Evolutionary conservation across 1,140 invertebrate genomes (phyloP), one percentile per base, ranked within the genome.

Genomic region (Diprion similis): DNA sequence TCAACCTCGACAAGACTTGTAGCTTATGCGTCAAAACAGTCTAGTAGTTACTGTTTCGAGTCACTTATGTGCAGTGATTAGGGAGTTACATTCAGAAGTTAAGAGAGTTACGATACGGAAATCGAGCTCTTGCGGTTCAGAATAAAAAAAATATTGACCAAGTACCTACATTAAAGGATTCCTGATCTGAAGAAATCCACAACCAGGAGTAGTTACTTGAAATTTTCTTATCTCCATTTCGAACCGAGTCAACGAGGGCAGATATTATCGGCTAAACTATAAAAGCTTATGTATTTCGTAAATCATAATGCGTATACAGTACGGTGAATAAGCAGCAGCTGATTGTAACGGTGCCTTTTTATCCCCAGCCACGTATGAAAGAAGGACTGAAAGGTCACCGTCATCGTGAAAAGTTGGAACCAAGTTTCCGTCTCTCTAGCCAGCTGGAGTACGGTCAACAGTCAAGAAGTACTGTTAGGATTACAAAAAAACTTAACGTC

Each of bases 351-450:
- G 24, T 37, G 24, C 24, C 51, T 59, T 59, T 59, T 59, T 59
- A 59, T 59, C 51, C n/a, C 51, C 11, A 59, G 8, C 9, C 51
- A 59, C 51, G 51, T 59, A 8, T 8, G 6, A 13, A 37, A 37
- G 24, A 37, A 59, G 3, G 11, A 59, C 11, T 59, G 9, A 59
- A 59, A 59, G 6, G 11, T 59, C 9, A 8, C 11, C 51, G 51
- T 59, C 9, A 59, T 59, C 51, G 51, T 59, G 51, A 59, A 59
- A 59, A 59, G 51, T 59, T 59, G n/a, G 51, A 59, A 59, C 11
- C 51, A 59, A 15, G 51, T 59, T 59, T 59, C 51, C n/a, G 51
- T 59, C 51, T 59, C 0, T 59, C 9, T 59, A 8, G 51, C 51
- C n/a, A 17, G 11, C 9, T 59, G 51, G 51, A 59, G 6, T 59